phyloP scores from a whole-genome alignment of 92 coral and sea anemone species.

The Palythoa grandis region DNA sequence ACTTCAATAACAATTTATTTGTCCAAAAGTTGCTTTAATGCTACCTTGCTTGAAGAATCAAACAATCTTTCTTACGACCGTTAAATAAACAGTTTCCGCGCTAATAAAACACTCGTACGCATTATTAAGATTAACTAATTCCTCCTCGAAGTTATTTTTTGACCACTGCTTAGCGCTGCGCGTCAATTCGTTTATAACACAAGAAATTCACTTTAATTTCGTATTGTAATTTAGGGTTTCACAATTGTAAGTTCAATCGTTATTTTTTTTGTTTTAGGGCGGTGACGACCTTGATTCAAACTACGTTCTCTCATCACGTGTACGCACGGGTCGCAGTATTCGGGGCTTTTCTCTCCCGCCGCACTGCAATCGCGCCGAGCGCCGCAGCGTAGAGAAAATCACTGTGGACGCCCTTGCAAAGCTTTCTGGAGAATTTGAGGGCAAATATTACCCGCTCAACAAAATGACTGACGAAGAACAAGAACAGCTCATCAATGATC shows the following conservation, averaged over 20 bases:
- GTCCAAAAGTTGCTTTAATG: no score
- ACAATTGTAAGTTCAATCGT: neutral
- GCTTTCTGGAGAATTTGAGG: slow-evolving; percentile 89
- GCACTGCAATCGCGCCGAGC: slow-evolving; percentile 93
- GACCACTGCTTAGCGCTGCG: no score
- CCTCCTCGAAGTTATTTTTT: no score
- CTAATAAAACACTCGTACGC: no score
- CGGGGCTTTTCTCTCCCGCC: slow-evolving; percentile 94
- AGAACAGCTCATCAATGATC: slow-evolving; percentile 89
- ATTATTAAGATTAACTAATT: no score
- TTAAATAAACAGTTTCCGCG: no score
- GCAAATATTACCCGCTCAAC: slow-evolving; percentile 92
- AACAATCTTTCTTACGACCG: no score
- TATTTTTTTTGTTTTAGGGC: slow-evolving; percentile 48
- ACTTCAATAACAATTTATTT: no score
- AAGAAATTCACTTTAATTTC: no score
- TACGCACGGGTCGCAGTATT: slow-evolving; percentile 93
- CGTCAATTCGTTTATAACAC: no score
- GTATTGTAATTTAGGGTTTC: neutral
- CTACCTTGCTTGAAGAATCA: no score
- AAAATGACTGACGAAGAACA: slow-evolving; percentile 94
- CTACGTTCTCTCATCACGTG: slow-evolving; percentile 89
- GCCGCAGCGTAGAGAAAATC: slow-evolving; percentile 85
- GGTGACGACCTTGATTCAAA: slow-evolving; percentile 90
- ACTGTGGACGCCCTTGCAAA: slow-evolving; percentile 78